Base-by-base conservation (phyloP, 2,113 vertebrate genomes). In the Chloebia gouldiae region DNA sequence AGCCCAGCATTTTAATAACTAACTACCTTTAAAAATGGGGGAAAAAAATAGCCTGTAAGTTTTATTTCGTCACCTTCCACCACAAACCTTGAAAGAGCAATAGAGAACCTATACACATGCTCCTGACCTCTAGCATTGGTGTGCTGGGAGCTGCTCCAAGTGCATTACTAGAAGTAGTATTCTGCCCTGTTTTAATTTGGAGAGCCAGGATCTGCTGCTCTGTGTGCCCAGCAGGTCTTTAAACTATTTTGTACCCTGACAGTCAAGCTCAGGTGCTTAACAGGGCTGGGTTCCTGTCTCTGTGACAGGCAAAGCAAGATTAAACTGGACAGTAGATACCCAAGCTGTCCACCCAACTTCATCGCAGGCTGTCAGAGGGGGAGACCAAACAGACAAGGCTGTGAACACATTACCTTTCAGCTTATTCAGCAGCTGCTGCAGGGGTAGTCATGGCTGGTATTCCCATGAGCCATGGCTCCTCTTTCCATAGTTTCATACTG, bases 81-180 rank as follows among this genome's bases (percentile, higher is more conserved):
- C 80, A 60, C 76, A 92, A 88, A 81, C 68, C 64, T 64, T 94
- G 76, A 92, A 92, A 78, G 57, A 88, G 72, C 85, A 93, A 64
- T 82, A 94, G 92, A 95, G 80, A 69, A 88, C 60, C 86, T 81
- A 92, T 23, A 93, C 60, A 93, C 56, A 28, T 19, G 35, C 11
- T 70, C 79, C 28, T 64, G 68, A 1, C 30, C 28, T 73, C 61
- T 88, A 47, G 83, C 25, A 83, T 1, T 63, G 88, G 75, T 88
- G 71, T 90, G 53, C 76, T 92, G 76, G 90, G 88, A 96, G 40
- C 69, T 78, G 64, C 64, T 94, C 90, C 85, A 95, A 92, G 56
- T 56, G 20, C 44, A 73, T 68, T 64, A 75, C 66, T 75, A 60
- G 10, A 40, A 88, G 47, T 25, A 65, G 60, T 33, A 65, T 51